phyloP scores from a whole-genome alignment of 2,113 vertebrate species.

The Corythaeola cristata region DNA sequence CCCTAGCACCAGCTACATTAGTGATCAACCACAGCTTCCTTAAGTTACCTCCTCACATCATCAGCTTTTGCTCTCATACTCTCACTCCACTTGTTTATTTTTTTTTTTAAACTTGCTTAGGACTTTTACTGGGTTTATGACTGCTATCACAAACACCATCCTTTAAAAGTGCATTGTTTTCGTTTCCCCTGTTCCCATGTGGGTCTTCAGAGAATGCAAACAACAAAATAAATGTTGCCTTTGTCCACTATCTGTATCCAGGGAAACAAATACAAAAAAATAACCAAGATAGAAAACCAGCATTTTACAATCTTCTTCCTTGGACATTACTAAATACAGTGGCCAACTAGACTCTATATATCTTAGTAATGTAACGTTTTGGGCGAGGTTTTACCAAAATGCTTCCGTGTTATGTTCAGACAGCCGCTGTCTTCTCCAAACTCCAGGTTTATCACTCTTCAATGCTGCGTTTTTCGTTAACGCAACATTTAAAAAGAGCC shows the following conservation, averaged over 20 bases:
- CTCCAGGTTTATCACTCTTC: neutral
- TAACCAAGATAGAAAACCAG: neutral
- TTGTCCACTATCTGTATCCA: neutral
- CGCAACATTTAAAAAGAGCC: neutral
- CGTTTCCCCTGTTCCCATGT: neutral
- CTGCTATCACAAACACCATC: neutral
- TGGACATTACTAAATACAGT: neutral
- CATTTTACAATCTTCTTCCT: neutral
- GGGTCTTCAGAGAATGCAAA: neutral
- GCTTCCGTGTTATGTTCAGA: neutral
- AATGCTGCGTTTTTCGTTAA: neutral
- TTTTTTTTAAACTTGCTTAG: neutral
- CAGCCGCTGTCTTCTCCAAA: neutral
- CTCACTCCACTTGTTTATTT: neutral
- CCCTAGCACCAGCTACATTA: neutral
- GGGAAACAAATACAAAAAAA: neutral
- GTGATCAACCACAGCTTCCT: neutral
- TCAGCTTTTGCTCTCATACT: neutral
- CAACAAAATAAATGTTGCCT: neutral
- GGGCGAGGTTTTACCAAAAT: neutral
- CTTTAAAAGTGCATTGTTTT: neutral
- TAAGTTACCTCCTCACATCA: neutral
- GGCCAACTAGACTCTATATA: rapidly evolving
- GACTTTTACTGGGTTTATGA: neutral
- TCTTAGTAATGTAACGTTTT: rapidly evolving